A percentile compares a stretch with the other conserved stretches of the same genome.
Conservation (phyloP, 2,888 invertebrate genomes). For the Hemistola chrysoprasaria region DNA sequence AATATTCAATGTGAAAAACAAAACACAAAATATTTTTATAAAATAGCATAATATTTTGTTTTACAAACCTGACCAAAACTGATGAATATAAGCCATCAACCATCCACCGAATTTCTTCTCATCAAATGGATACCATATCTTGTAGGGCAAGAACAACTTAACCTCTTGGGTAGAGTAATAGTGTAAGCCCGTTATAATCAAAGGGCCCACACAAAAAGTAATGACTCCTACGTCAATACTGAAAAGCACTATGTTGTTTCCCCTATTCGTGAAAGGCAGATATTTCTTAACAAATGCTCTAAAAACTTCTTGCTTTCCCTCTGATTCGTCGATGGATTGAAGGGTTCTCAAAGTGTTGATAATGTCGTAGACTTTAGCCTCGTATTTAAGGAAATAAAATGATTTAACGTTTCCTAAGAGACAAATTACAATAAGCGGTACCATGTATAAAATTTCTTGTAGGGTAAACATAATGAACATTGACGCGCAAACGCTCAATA, state of each 20-base stretch:
- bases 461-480: slow-evolving; percentile 21
- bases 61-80: slow-evolving; percentile 45
- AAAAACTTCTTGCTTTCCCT: slow-evolving; percentile 5
- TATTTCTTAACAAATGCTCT: slow-evolving; percentile 19
- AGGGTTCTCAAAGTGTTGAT: slow-evolving; percentile 31
- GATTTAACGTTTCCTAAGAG: slow-evolving; percentile 41
- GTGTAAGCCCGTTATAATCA: slow-evolving; percentile 29
- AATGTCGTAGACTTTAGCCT: slow-evolving; percentile 35
- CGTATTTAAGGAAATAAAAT: slow-evolving; percentile 36
- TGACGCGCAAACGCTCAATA: slow-evolving; percentile 17
- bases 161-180: slow-evolving; percentile 42
- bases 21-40: no score
- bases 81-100: slow-evolving; percentile 41
- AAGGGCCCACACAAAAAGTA: slow-evolving; percentile 39
- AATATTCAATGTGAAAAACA: no score
- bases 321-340: slow-evolving; percentile 5
- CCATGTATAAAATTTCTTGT: slow-evolving; percentile 38
- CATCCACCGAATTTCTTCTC: slow-evolving; percentile 35
- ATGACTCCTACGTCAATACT: slow-evolving; percentile 20
- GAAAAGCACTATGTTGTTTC: slow-evolving; percentile 27
- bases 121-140: slow-evolving; percentile 52
- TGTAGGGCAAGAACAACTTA: slow-evolving; percentile 42
- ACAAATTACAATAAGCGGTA: slow-evolving; percentile 42
- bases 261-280: slow-evolving; percentile 27
- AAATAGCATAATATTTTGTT: no score